Conservation (phyloP, 2,797 vertebrate genomes). For the Channa striata region DNA sequence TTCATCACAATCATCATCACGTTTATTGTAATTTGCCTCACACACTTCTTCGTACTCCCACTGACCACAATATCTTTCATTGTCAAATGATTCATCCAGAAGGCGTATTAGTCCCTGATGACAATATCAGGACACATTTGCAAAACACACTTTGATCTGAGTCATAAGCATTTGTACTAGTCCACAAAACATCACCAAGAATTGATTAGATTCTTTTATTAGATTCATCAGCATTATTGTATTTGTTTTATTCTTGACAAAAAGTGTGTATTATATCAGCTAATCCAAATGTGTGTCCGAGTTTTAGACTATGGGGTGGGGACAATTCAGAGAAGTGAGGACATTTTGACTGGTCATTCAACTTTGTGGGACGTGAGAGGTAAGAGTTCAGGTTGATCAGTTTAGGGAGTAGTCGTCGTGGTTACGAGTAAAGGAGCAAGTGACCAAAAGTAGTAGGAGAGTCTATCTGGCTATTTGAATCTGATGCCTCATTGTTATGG, state of each 20-base stretch:
- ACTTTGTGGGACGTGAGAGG: no score
- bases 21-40: conserved; percentile 22
- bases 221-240: not conserved
- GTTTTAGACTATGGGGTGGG: no score
- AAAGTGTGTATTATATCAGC: not conserved
- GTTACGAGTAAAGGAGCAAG: no score
- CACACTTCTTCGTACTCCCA: conserved; percentile 1
- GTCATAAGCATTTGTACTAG: not conserved
- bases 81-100: conserved; percentile 11
- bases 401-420: no score
- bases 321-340: no score
- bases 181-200: not conserved
- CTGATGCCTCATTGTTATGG: no score
- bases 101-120: conserved; percentile 2
- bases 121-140: conserved; percentile 7
- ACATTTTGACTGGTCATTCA: no score
- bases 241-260: no score
- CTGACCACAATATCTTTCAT: conserved; percentile 5
- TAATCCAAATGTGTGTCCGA: not conserved
- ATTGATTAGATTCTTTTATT: not conserved
- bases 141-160: conserved; percentile 2
- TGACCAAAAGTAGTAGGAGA: no score
- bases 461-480: no score
- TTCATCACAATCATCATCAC: conserved; percentile 38
- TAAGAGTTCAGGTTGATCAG: no score